Conservation (phyloP, 2,888 invertebrate genomes). For the Metopia argyrocephala region DNA sequence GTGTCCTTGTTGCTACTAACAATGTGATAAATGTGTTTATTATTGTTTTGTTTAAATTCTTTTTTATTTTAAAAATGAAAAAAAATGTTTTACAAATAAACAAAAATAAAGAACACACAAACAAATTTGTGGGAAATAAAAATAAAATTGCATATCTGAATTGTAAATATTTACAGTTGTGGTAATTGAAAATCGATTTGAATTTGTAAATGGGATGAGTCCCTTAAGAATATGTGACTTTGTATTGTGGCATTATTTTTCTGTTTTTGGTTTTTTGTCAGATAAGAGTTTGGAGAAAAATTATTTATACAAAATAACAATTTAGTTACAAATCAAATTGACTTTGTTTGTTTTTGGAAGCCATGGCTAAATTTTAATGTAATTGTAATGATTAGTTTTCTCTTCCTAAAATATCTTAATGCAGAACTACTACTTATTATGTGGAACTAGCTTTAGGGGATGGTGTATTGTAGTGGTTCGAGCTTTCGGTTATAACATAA, state of each 20-base stretch:
- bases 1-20: constrained; percentile 25
- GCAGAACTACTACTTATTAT: no score
- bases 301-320: no score
- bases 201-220: constrained; percentile 7
- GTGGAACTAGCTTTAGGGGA: no score
- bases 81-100: constrained; percentile 20
- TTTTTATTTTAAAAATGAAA: constrained; percentile 14
- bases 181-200: constrained; percentile 51
- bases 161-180: constrained; percentile 43
- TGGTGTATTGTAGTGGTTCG: no score
- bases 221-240: neutral
- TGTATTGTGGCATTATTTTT: no score
- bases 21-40: constrained; percentile 44
- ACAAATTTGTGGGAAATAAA: no score
- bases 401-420: no score
- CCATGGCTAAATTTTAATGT: no score
- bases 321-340: no score
- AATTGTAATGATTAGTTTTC: no score
- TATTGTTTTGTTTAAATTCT: neutral
- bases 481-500: no score
- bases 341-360: no score
- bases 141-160: constrained; percentile 8
- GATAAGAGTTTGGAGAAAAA: neutral
- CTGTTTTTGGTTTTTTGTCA: neutral
- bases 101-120: neutral